These are phyloP conservation scores for Gastrophryne carolinensis DNA, from an alignment of 2,797 vertebrate genomes.

Conservation along the genomic window DNA sequence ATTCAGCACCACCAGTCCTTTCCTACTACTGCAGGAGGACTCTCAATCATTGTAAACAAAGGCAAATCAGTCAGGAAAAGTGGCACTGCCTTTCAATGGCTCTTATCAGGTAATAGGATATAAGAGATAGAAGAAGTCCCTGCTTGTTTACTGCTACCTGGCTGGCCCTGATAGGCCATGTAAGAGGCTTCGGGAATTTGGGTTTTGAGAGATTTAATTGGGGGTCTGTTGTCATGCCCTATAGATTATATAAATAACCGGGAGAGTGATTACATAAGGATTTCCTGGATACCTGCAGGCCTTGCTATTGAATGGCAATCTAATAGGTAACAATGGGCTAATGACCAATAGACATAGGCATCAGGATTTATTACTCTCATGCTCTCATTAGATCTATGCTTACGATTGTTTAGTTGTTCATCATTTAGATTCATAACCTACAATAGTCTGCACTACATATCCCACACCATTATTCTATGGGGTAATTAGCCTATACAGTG, in stretches of 20 bases:
- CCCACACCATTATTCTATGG: constrained; percentile 6
- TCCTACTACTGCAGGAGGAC: too few relatives aligned
- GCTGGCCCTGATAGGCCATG: too few relatives aligned
- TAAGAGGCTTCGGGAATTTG: too few relatives aligned
- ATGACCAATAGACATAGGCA: not conserved
- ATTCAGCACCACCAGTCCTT: too few relatives aligned
- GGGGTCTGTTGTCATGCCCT: not conserved
- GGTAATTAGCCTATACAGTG: constrained; percentile 30
- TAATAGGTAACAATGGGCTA: constrained; percentile 3
- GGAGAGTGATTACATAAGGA: not conserved
- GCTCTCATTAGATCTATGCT: not conserved
- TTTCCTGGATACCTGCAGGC: not conserved
- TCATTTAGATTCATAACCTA: not conserved
- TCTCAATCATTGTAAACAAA: not conserved
- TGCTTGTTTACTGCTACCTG: too few relatives aligned
- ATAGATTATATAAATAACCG: not conserved
- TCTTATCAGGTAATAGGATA: too few relatives aligned
- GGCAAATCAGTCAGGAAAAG: too few relatives aligned
- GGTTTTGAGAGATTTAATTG: too few relatives aligned
- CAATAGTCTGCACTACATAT: not conserved
- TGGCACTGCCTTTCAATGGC: too few relatives aligned
- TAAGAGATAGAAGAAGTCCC: too few relatives aligned
- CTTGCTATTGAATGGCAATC: not conserved
- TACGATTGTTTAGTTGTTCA: not conserved
- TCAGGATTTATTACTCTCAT: not conserved